Evolutionary conservation across 2,888 invertebrate species (phyloP).

Genomic region (Scotopteryx bipunctaria): DNA sequence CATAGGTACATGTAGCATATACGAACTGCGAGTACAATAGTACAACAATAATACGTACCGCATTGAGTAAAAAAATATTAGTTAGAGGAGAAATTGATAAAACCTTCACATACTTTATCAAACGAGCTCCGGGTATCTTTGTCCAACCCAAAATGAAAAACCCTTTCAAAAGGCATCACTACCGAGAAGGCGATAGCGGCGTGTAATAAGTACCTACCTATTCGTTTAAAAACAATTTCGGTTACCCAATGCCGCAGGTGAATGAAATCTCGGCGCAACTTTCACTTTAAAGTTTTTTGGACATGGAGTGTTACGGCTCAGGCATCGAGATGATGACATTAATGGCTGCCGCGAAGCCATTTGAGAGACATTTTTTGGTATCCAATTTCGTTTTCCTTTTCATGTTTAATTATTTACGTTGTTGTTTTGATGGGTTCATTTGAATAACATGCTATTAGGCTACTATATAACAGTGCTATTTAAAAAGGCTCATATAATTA

Average conservation of each 20-base stretch:
- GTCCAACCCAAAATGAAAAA: constrained; percentile 20
- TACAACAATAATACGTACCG: no score
- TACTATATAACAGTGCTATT: constrained; percentile 7
- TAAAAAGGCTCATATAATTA: no score
- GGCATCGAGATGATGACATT: constrained; percentile 42
- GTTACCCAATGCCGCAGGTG: constrained; percentile 66
- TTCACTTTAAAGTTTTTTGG: constrained; percentile 76
- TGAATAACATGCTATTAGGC: constrained; percentile 16
- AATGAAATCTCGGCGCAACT: constrained; percentile 73
- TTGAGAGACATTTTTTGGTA: constrained; percentile 26
- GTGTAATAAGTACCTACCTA: constrained; percentile 47
- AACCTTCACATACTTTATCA: no score
- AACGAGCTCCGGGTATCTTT: constrained; percentile 7
- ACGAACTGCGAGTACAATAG: no score
- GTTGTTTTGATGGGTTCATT: constrained; percentile 9
- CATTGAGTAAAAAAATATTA: no score
- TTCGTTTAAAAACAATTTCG: constrained; percentile 65
- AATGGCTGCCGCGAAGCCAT: constrained; percentile 33
- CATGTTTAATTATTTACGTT: no score
- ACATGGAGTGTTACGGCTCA: constrained; percentile 38
- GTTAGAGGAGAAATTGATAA: no score
- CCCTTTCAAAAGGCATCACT: constrained; percentile 18
- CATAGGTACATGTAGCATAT: no score
- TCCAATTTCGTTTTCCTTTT: constrained; percentile 37
- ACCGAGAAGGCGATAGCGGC: constrained; percentile 31